phyloP scores from a whole-genome alignment of 2,888 invertebrate species.

The Lydus trimaculatus region DNA sequence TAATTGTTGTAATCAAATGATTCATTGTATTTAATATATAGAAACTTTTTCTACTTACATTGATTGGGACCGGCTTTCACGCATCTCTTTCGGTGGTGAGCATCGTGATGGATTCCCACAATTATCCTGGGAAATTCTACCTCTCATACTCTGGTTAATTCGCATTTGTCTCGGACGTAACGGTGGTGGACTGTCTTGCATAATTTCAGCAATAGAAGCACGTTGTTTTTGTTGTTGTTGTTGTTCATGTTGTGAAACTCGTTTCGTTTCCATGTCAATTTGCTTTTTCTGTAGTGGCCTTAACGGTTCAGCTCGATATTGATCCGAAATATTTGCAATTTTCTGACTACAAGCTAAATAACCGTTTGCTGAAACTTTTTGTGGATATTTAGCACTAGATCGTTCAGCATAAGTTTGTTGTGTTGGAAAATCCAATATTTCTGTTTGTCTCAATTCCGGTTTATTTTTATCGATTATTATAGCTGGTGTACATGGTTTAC shows the following conservation, averaged over 20 bases:
- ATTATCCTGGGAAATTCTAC: conserved; percentile 48
- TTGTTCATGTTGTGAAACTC: conserved; percentile 13
- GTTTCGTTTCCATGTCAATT: neutral
- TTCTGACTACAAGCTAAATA: conserved; percentile 60
- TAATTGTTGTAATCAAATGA: neutral
- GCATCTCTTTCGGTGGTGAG: conserved; percentile 47
- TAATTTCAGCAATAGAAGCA: conserved; percentile 54
- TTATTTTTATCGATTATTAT: conserved; percentile 31
- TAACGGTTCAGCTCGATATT: conserved; percentile 56
- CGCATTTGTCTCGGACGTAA: conserved; percentile 58
- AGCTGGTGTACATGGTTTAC: conserved; percentile 39
- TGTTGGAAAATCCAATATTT: conserved; percentile 47
- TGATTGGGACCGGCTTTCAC: conserved; percentile 48
- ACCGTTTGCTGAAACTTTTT: conserved; percentile 62
- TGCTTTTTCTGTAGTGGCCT: conserved; percentile 43
- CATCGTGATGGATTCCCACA: conserved; percentile 31
- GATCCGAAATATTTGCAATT: conserved; percentile 49
- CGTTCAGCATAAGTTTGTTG: conserved; percentile 57
- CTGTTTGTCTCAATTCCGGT: conserved; percentile 31
- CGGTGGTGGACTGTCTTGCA: conserved; percentile 53
- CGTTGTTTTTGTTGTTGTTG: conserved; percentile 40
- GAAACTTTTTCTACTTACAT: conserved; percentile 50
- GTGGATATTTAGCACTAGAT: conserved; percentile 62
- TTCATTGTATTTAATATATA: neutral
- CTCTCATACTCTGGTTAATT: conserved; percentile 59